Percentiles rank a stretch among this genome's conserved stretches.
phyloP scores from a whole-genome alignment of 1,140 invertebrate species.

The Pseudomyrmex flavicornis region DNA sequence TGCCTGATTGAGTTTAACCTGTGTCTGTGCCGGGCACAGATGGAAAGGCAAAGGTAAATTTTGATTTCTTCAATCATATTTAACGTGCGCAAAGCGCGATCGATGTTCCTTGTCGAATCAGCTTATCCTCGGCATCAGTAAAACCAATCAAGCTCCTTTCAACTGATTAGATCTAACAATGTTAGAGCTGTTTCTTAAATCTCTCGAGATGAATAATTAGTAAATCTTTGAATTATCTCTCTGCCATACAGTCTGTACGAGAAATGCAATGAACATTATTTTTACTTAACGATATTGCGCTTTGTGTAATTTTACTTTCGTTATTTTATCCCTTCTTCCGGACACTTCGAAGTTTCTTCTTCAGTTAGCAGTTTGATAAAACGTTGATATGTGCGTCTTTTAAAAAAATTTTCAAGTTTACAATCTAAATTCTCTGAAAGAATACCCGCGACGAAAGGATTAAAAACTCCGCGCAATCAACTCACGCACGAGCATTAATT shows the following conservation, averaged over 20 bases:
- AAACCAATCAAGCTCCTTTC: conserved; percentile 59
- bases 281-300: background rate
- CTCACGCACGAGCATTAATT: conserved; percentile 17
- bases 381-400: too few relatives aligned
- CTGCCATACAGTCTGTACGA: background rate
- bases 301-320: background rate
- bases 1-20: conserved; percentile 73
- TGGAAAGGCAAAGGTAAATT: conserved; percentile 53
- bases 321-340: background rate
- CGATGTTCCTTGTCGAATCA: conserved; percentile 59
- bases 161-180: conserved; percentile 44
- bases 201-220: conserved; percentile 30
- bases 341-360: background rate
- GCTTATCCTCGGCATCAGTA: conserved; percentile 37
- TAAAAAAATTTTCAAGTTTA: background rate
- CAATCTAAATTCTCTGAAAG: background rate
- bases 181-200: conserved; percentile 13
- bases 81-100: conserved; percentile 62
- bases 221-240: background rate
- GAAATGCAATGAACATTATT: too few relatives aligned
- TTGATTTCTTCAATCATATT: conserved; percentile 66
- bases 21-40: conserved; percentile 35
- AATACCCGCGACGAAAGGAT: background rate
- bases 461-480: background rate
- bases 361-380: background rate